Percentiles rank a stretch among this genome's conserved stretches.
phyloP scores from a whole-genome alignment of 2,888 invertebrate species.

The Quadroppia sp. region DNA sequence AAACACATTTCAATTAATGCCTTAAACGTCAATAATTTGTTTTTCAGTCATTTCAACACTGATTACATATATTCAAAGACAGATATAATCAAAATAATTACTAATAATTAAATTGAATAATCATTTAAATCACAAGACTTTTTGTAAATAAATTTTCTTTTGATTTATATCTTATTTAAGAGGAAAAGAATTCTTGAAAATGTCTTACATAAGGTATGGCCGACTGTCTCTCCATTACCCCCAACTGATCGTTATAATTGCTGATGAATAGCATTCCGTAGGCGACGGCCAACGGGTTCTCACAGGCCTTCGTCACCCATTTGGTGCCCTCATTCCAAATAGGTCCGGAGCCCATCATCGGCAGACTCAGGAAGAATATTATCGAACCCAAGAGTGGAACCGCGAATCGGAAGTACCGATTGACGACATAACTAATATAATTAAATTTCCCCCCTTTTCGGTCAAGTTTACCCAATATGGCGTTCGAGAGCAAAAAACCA shows the following conservation, averaged over 20 bases:
- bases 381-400: conserved; percentile 35
- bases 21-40: no score
- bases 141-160: no score
- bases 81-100: no score
- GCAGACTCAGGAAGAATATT: conserved; percentile 35
- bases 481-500: conserved; percentile 34
- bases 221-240: conserved; percentile 14
- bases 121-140: no score
- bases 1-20: no score
- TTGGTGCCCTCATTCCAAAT: conserved; percentile 40
- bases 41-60: no score
- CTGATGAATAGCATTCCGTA: conserved; percentile 32
- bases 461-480: conserved; percentile 33
- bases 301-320: conserved; percentile 36
- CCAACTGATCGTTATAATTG: conserved; percentile 40
- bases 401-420: conserved; percentile 37
- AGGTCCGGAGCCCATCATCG: conserved; percentile 37
- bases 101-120: no score
- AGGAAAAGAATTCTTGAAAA: neutral
- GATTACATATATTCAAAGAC: no score
- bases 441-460: conserved; percentile 27
- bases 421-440: conserved; percentile 35
- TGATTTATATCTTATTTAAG: no score
- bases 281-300: neutral
- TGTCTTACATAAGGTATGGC: conserved; percentile 35